These are phyloP conservation scores for Nymphalis c-album DNA, from an alignment of 2,888 invertebrate species.

Conservation along the genomic window DNA sequence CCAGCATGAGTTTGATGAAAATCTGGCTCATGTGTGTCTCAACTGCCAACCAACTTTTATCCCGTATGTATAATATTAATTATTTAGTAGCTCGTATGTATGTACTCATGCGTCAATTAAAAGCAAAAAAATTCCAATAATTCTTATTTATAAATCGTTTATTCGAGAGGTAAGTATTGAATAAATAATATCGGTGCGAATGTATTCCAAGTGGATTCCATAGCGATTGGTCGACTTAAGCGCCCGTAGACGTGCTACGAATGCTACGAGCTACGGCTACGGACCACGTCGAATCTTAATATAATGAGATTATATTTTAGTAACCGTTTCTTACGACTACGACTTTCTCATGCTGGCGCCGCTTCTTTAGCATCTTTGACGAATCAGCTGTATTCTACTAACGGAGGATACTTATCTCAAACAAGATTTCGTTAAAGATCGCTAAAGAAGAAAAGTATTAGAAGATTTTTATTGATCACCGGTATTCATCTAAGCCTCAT, in stretches of 20 bases:
- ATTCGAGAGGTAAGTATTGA: constrained; percentile 25
- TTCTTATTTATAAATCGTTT: neutral
- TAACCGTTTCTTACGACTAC: constrained; percentile 5
- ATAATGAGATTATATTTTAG: constrained; percentile 27
- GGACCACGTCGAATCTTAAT: constrained; percentile 39
- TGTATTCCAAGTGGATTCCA: constrained; percentile 31
- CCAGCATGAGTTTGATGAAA: too few species aligned
- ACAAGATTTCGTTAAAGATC: too few species aligned
- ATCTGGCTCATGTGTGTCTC: too few species aligned
- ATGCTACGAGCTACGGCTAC: constrained; percentile 50
- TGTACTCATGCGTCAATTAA: too few species aligned
- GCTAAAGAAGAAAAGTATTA: too few species aligned
- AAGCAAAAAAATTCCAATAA: too few species aligned
- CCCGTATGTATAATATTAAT: too few species aligned
- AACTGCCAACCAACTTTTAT: too few species aligned
- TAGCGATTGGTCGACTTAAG: constrained; percentile 49
- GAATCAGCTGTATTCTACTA: neutral
- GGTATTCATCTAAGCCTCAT: neutral
- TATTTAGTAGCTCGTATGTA: too few species aligned
- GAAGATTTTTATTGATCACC: neutral
- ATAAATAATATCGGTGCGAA: constrained; percentile 31
- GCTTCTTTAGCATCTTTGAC: neutral
- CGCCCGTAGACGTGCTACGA: constrained; percentile 70
- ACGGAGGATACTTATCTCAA: too few species aligned
- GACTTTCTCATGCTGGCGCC: neutral